Evolutionary conservation across 2,888 invertebrate genomes (phyloP), one percentile per base, ranked within the genome.

Genomic region (Cosmia pyralina): DNA sequence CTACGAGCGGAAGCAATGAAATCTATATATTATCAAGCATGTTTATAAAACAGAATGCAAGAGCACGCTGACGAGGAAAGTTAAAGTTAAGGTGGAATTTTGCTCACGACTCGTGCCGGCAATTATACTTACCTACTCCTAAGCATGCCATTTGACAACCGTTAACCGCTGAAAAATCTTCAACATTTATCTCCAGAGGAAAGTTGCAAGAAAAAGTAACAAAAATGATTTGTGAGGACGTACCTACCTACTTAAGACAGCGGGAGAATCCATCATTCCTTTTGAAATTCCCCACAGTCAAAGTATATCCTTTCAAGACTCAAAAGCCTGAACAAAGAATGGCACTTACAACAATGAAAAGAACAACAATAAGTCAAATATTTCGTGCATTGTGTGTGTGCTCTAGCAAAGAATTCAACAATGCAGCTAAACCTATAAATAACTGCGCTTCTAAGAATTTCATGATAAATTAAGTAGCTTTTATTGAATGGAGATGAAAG

Each of bases 341-440:
- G 38, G 13, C 63, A 60, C 69, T 28, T 28, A 28, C 28, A 77
- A 28, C 28, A 77, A 41, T 68, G 67, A 70, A 70, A 63, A 69
- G 46, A 64, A 69, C 38, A 46, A 46, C n/a, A 62, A 77, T 66
- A 77, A 69, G 60, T 53, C 44, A 72, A 50, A 60, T 64, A 75
- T 63, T 69, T 75, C 34, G 38, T 46, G 72, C 60, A 80, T 69
- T 75, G 75, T 83, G 28, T 28, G 60, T 59, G 48, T 53, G 38
- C 15, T 67, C 50, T 22, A 63, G 57, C 60, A 38, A 63, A 73
- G 46, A 71, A 67, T 62, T 38, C 55, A 62, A 77, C 77, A 75
- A 83, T 73, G 73, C 69, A 71, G 66, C 46, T 44, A 48, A 72
- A 65, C 46, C 13, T 50, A 70, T 58, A 75, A 79, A 75, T 83